Evolutionary conservation across 2,797 vertebrate genomes (phyloP).

Genomic region (Poeciliopsis paucimaculata): DNA sequence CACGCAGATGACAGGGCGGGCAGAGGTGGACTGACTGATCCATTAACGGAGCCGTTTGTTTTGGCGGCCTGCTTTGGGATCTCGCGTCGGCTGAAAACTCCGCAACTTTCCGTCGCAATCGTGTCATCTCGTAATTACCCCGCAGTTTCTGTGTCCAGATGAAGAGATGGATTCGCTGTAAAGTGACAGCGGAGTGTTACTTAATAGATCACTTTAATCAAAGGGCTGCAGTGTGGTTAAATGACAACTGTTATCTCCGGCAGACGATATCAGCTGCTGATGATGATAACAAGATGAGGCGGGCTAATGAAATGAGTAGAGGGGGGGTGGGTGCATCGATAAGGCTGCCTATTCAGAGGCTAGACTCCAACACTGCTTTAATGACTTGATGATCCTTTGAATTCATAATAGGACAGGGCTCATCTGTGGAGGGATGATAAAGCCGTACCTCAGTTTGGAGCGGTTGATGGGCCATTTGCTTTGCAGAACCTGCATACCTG

Average conservation of each 20-base stretch:
- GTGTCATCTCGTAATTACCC: constrained; percentile 30
- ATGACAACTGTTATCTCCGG: constrained; percentile 66
- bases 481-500: constrained; percentile 46
- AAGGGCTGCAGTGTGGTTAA: constrained; percentile 52
- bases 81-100: constrained; percentile 22
- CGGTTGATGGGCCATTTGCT: constrained; percentile 57
- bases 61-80: constrained; percentile 48
- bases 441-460: constrained; percentile 38
- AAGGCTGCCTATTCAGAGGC: constrained; percentile 51
- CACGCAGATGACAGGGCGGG: constrained; percentile 61
- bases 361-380: constrained; percentile 66
- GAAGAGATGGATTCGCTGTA: constrained; percentile 40
- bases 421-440: constrained; percentile 65
- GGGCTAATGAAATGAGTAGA: constrained; percentile 66
- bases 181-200: constrained; percentile 50
- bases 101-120: constrained; percentile 39
- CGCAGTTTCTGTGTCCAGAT: constrained; percentile 34
- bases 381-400: constrained; percentile 74
- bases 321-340: constrained; percentile 48
- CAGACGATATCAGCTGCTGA: constrained; percentile 59
- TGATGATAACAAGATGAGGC: constrained; percentile 67
- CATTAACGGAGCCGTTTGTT: constrained; percentile 60
- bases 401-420: constrained; percentile 63
- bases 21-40: constrained; percentile 58
- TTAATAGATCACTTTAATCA: constrained; percentile 69